Evolutionary conservation across 2,888 invertebrate genomes (phyloP).

Genomic region (Corythucha ciliata): DNA sequence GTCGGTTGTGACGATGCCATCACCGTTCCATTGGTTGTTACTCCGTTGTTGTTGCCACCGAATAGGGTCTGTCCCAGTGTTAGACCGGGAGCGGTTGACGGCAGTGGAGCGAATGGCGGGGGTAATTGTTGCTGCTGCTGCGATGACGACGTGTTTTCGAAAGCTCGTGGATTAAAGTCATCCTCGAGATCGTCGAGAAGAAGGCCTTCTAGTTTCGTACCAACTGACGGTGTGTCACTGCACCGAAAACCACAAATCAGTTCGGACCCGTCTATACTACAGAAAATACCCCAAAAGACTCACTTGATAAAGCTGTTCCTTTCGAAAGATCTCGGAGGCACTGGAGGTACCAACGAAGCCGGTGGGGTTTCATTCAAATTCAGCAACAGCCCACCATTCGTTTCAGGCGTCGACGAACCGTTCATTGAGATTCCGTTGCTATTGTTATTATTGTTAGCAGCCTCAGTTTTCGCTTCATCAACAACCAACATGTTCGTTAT

Average conservation of each 20-base stretch:
- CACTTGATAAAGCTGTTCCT: constrained; percentile 26
- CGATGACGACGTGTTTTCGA: constrained; percentile 44
- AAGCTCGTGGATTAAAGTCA: constrained; percentile 83
- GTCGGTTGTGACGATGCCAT: background rate
- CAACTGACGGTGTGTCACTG: constrained; percentile 51
- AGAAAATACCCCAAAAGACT: constrained; percentile 1
- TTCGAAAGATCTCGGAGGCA: constrained; percentile 45
- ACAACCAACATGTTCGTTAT: constrained; percentile 38
- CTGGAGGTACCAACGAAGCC: constrained; percentile 41
- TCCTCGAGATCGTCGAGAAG: constrained; percentile 61
- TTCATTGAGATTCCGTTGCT: constrained; percentile 19
- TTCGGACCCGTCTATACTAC: background rate
- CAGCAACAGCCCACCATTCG: constrained; percentile 31
- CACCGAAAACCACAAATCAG: constrained; percentile 3
- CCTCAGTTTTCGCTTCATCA: constrained; percentile 16
- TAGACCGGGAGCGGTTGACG: too few relatives aligned
- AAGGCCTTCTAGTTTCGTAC: constrained; percentile 66
- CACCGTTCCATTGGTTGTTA: constrained; percentile 1
- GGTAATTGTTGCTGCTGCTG: too few relatives aligned
- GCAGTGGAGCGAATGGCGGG: background rate
- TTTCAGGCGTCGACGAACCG: constrained; percentile 21
- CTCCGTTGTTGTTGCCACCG: constrained; percentile 14
- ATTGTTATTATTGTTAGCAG: constrained; percentile 15
- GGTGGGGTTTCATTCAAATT: constrained; percentile 32
- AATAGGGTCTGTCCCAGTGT: constrained; percentile 20